These are phyloP conservation scores for Drosophila lowei DNA, from an alignment of 1,140 invertebrate genomes.

Conservation along the genomic window DNA sequence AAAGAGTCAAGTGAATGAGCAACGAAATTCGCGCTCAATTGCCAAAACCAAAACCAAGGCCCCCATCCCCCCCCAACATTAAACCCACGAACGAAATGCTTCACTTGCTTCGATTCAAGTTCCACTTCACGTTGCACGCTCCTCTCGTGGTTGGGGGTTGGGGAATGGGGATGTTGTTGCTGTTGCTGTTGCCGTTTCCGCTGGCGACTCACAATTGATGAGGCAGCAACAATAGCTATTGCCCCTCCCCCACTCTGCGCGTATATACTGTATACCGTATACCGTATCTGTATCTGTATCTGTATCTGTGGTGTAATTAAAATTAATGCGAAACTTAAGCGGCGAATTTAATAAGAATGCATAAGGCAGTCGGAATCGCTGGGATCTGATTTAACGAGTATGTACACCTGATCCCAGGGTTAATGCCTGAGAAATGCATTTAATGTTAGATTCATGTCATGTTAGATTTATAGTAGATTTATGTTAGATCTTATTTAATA, in stretches of 20 bases:
- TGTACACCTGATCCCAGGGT: constrained; percentile 24
- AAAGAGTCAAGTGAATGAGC: constrained; percentile 36
- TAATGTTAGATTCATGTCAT: constrained; percentile 43
- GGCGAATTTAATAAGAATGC: constrained; percentile 57
- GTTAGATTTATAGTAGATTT: constrained; percentile 6
- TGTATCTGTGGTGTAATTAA: constrained; percentile 56
- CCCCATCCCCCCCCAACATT: constrained; percentile 1
- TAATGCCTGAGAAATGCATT: constrained; percentile 23
- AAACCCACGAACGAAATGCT: constrained; percentile 42
- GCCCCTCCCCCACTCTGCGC: background rate
- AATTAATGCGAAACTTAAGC: constrained; percentile 70
- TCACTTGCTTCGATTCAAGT: constrained; percentile 46
- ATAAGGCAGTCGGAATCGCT: constrained; percentile 19
- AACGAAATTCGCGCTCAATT: constrained; percentile 58
- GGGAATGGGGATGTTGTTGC: constrained; percentile 5
- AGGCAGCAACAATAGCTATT: constrained; percentile 27
- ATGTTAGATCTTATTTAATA: background rate
- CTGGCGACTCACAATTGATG: constrained; percentile 49
- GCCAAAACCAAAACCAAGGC: constrained; percentile 41
- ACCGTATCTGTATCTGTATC: background rate
- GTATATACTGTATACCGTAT: background rate
- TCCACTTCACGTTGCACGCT: constrained; percentile 24
- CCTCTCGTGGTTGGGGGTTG: background rate
- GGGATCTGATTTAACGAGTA: constrained; percentile 12
- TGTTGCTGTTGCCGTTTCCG: constrained; percentile 50